phyloP scores from a whole-genome alignment of 2,113 vertebrate species.

The Anoura caudifer region DNA sequence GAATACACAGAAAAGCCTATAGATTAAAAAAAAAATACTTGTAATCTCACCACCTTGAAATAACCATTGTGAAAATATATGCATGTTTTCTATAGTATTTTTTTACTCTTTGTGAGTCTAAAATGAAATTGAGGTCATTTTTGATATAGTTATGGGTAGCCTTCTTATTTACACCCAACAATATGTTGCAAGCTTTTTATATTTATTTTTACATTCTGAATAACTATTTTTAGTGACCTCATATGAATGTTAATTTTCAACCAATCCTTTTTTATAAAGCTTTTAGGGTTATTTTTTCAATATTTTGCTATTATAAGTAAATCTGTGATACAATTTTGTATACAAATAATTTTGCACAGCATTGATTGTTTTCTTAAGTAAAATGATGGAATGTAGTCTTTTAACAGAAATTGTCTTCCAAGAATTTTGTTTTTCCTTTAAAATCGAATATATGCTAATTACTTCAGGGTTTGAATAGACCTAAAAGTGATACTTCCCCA shows the following conservation, averaged over 20 bases:
- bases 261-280: constrained; percentile 32
- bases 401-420: neutral
- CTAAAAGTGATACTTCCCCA: neutral
- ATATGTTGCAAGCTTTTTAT: constrained; percentile 33
- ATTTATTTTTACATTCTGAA: constrained; percentile 41
- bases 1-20: neutral
- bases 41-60: constrained; percentile 27
- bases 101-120: neutral
- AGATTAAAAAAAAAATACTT: constrained; percentile 33
- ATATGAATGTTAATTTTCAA: constrained; percentile 57
- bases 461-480: neutral
- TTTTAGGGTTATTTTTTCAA: neutral
- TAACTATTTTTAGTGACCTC: constrained; percentile 25
- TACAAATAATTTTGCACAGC: constrained; percentile 36
- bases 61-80: constrained; percentile 24
- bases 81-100: neutral
- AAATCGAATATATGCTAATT: neutral
- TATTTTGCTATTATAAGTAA: constrained; percentile 38
- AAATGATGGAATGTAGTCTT: neutral
- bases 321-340: neutral
- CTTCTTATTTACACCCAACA: constrained; percentile 14
- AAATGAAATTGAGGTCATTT: constrained; percentile 53
- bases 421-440: neutral
- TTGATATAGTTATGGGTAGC: neutral
- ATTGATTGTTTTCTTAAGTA: neutral